These are phyloP conservation scores for Pygmarrhopalites habei DNA, from an alignment of 1,140 invertebrate genomes.

Conservation along the genomic window DNA sequence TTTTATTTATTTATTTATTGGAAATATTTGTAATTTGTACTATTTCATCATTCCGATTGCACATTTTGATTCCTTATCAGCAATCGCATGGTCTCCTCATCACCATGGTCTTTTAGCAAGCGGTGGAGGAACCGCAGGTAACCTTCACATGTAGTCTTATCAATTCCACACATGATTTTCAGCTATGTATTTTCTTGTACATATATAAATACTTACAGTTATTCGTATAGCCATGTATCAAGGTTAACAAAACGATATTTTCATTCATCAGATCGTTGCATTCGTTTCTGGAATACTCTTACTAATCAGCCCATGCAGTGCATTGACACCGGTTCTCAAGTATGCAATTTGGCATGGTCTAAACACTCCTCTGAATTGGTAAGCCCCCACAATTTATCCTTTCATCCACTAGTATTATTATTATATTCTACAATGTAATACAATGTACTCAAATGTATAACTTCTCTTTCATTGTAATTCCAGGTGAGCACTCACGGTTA, in stretches of 20 bases:
- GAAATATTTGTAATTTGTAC: background rate
- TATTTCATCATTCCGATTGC: background rate
- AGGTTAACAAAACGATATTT: too few species aligned
- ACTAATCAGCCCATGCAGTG: constrained; percentile 99
- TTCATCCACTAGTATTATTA: too few species aligned
- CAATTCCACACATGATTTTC: too few species aligned
- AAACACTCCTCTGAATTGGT: constrained; percentile 97
- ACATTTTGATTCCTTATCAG: constrained; percentile 45
- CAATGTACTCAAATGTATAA: background rate
- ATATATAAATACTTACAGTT: too few species aligned
- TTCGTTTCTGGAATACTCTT: constrained; percentile 98
- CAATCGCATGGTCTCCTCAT: constrained; percentile 99
- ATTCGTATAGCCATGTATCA: too few species aligned
- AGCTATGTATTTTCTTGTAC: too few species aligned
- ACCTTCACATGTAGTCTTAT: too few species aligned
- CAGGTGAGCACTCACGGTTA: constrained; percentile 94
- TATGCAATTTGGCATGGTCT: constrained; percentile 99
- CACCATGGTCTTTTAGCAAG: constrained; percentile 95
- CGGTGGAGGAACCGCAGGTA: constrained; percentile 95
- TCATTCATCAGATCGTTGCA: too few species aligned
- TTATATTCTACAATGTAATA: too few species aligned
- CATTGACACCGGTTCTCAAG: constrained; percentile 95
- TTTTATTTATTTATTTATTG: background rate
- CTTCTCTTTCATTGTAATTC: constrained; percentile 36
- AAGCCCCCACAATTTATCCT: constrained; percentile 36